These are phyloP conservation scores for Caenorhabditis briggsae DNA, from an alignment of 1,140 invertebrate genomes.

Conservation along the genomic window DNA sequence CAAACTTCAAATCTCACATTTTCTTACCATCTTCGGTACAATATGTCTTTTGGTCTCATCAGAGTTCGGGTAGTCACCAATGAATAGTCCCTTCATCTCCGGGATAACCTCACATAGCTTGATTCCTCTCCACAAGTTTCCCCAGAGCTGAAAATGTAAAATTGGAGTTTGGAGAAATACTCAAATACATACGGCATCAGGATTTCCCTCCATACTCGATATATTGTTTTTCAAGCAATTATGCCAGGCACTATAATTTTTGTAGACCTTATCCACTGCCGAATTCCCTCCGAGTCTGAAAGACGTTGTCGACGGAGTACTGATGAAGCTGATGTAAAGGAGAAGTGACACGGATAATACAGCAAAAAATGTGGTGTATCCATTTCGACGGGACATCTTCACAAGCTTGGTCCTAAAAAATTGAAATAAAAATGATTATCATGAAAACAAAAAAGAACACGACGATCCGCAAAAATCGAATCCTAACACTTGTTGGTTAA, in stretches of 20 bases:
- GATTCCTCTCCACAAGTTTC: slow-evolving; percentile 43
- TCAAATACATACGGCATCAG: background rate
- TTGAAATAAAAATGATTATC: background rate
- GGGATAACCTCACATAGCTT: background rate
- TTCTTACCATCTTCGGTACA: slow-evolving; percentile 25
- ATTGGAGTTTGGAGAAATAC: background rate
- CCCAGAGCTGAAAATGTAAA: background rate
- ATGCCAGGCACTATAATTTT: slow-evolving; percentile 28
- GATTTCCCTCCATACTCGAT: background rate
- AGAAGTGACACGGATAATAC: slow-evolving; percentile 19
- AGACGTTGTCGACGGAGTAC: background rate
- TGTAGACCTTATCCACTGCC: background rate
- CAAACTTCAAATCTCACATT: background rate
- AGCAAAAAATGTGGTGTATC: background rate
- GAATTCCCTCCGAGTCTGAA: background rate
- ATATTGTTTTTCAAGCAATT: slow-evolving; percentile 31
- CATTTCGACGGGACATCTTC: background rate
- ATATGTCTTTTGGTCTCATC: slow-evolving; percentile 31
- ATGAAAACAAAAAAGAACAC: too few relatives aligned
- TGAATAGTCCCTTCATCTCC: slow-evolving; percentile 41
- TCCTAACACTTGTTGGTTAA: too few relatives aligned
- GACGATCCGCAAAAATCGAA: too few relatives aligned
- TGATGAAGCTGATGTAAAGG: background rate
- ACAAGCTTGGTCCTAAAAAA: background rate
- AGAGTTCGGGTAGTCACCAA: slow-evolving; percentile 43